These are phyloP conservation scores for Agonopterix subpropinquella DNA, from an alignment of 2,888 invertebrate genomes.

Conservation along the genomic window DNA sequence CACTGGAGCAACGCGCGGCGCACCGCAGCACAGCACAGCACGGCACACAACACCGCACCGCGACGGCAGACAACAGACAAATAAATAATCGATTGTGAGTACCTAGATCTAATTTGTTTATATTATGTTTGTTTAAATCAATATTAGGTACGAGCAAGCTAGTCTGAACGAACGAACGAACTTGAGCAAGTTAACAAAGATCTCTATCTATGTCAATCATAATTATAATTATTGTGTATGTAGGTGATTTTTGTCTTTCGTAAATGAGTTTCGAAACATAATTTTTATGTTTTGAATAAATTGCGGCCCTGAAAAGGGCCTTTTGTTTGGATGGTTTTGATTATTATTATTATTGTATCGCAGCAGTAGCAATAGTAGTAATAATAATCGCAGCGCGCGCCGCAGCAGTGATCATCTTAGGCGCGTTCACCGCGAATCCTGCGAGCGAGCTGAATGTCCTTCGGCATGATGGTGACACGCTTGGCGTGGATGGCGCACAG, in stretches of 20 bases:
- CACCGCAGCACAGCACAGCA: too few relatives aligned
- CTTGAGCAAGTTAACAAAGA: too few relatives aligned
- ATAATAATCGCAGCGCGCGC: conserved; percentile 3
- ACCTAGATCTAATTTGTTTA: too few relatives aligned
- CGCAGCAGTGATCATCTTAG: conserved; percentile 67
- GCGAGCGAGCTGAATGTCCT: conserved; percentile 96
- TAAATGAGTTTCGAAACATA: neutral
- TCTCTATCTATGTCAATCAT: too few relatives aligned
- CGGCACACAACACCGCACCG: too few relatives aligned
- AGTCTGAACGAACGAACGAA: too few relatives aligned
- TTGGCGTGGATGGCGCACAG: conserved; percentile 98
- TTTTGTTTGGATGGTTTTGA: neutral
- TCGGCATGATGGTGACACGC: conserved; percentile 98
- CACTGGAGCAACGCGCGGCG: too few relatives aligned
- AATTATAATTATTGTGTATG: too few relatives aligned
- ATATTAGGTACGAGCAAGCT: too few relatives aligned
- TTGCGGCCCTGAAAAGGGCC: neutral
- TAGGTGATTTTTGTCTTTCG: neutral
- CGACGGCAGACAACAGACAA: too few relatives aligned
- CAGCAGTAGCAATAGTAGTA: neutral
- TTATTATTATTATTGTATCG: neutral
- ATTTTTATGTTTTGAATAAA: neutral
- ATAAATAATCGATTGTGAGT: too few relatives aligned
- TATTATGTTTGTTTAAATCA: too few relatives aligned
- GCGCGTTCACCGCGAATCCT: conserved; percentile 97